A percentile compares a stretch with the other conserved stretches of the same genome.
phyloP scores from a whole-genome alignment of 2,113 vertebrate genomes.

The Menura novaehollandiae region DNA sequence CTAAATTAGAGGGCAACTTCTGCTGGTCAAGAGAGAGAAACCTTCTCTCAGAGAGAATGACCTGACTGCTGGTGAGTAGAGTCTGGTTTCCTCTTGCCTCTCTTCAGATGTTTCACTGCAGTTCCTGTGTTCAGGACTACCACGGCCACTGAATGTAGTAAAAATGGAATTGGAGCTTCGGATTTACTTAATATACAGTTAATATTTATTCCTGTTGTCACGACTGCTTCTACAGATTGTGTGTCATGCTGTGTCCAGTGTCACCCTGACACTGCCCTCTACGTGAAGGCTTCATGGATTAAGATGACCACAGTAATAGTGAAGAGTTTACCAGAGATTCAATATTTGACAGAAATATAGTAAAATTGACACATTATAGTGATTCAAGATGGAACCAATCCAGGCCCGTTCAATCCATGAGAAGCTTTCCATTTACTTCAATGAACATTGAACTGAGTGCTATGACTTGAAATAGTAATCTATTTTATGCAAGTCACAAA shows the following conservation, averaged over 20 bases:
- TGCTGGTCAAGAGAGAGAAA: not conserved
- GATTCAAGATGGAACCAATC: not conserved
- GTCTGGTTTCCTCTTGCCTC: not conserved
- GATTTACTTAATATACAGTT: not conserved
- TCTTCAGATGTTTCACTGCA: not conserved
- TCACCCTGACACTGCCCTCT: not conserved
- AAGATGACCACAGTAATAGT: not conserved
- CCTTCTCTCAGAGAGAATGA: not conserved
- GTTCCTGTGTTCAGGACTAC: not conserved
- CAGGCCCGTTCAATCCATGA: not conserved
- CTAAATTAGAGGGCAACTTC: not conserved
- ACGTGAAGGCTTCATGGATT: not conserved
- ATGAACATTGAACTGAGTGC: rapidly evolving
- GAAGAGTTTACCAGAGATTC: not conserved
- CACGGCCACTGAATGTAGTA: rapidly evolving
- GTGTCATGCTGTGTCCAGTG: not conserved
- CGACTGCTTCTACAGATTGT: rapidly evolving
- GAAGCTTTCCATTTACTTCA: not conserved
- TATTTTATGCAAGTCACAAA: not conserved
- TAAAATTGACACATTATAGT: not conserved
- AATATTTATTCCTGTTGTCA: not conserved
- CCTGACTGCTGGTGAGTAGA: not conserved
- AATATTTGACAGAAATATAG: not conserved
- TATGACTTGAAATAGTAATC: not conserved
- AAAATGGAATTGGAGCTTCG: not conserved